Base-by-base conservation (phyloP, 2,888 invertebrate genomes). In the Pomacea canaliculata region DNA sequence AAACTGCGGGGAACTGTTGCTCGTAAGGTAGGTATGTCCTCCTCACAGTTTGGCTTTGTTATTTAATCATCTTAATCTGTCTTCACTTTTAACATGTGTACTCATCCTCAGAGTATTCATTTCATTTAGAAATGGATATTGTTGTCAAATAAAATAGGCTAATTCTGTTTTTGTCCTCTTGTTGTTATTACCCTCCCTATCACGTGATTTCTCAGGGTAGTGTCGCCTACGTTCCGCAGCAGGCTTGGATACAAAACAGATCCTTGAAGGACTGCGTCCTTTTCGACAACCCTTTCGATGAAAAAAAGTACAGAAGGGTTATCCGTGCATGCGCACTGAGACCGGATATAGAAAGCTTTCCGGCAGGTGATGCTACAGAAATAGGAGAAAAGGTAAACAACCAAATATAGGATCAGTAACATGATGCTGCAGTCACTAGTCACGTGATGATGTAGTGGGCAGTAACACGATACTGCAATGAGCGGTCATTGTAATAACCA, bases 181-280 rank as follows among this genome's bases (percentile, higher is more conserved):
- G 3, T 37, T 37, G 0, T 37, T 37, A 23, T 23, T 23, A 65
- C 1, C 68, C 1, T 67, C 37, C 5, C 67, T 13, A 12, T 37
- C 4, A 37, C 1, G 37, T 37, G 37, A 5, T 37, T 37, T 70
- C 27, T 18, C 70, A 80, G 80, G 80, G 79, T 13, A 51, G 76
- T 3, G 27, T 79, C 56, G 80, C 76, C 19, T 80, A 78, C 76
- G 80, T 80, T 37, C 72, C 80, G 1, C 80, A 80, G 60, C 80
- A 80, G 51, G 80, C 80, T 27, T 80, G 80, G 80, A 78, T 80
- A 7, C 78, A 80, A 60, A 80, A 80, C 72, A 68, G 76, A 46
- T 66, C 80, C 70, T 60, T 80, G 72, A 78, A 63, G 65, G 73
- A 78, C 60, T 76, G 78, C 23, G 76, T 80, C n/a, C 19, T 80